Base-by-base conservation (phyloP, 2,888 invertebrate species). In the Leucania comma region DNA sequence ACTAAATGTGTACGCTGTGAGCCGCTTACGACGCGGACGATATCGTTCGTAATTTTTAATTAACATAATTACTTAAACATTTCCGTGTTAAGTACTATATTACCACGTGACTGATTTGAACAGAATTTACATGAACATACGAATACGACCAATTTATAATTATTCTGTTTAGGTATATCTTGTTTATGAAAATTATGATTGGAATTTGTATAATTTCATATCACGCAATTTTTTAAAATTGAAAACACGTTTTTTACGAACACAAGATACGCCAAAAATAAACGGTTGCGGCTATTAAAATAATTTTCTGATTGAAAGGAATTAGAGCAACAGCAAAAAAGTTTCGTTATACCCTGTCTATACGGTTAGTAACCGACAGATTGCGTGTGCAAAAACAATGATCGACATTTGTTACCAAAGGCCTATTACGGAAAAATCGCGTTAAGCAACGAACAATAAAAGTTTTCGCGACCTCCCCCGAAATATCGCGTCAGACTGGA, bases 341-440 rank as follows among this genome's bases (percentile, higher is more conserved):
- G 81, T 88, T 90, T 87, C 77, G 81, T 87, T 89, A 81, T 85
- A 86, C 82, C 59, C 82, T 75, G 73, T 72, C 82, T 85, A 68
- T 86, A 86, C 86, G 84, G 81, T 87, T 83, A 84, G 83, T 91
- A 93, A 91, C 91, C 81, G 88, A 87, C 88, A 86, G 90, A 90
- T 94, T 92, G 94, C 93, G 93, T 94, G 93, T 88, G 83, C 87
- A 84, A 90, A 93, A 92, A 93, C 92, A 92, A 93, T 93, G 89
- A 92, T 93, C 90, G 87, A 86, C 90, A 86, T 90, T 90, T 90
- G 88, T 92, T 90, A 86, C 87, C 87, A 86, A 89, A 89, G 84
- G 86, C 83, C 88, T 89, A 88, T 91, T 89, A 90, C 87, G 86
- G 84, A 87, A 91, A 91, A 91, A 88, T 85, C 88, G 90, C 88